Evolutionary conservation across 2,888 invertebrate genomes (phyloP).

Genomic region (Agriopis marginaria): DNA sequence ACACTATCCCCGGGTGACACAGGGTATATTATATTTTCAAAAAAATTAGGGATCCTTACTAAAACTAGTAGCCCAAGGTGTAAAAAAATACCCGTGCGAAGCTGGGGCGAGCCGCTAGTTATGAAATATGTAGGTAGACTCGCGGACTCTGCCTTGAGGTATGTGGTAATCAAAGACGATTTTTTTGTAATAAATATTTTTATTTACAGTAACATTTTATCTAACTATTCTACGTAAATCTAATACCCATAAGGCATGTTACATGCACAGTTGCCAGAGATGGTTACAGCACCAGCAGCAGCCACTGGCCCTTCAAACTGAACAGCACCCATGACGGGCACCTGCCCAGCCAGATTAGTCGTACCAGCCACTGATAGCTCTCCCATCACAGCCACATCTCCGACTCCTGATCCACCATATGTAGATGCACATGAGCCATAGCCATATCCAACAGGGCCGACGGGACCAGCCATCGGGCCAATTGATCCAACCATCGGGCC

Average conservation of each 20-base stretch:
- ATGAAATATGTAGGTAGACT: no score
- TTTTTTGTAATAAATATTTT: constrained; percentile 14
- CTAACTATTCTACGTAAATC: not conserved
- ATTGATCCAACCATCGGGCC: not conserved
- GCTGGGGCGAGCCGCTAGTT: no score
- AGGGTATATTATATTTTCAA: no score
- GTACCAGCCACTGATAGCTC: constrained; percentile 51
- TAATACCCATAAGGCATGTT: constrained; percentile 29
- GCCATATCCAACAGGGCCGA: constrained; percentile 16
- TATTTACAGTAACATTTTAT: constrained; percentile 14
- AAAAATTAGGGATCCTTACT: no score
- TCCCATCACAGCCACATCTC: constrained; percentile 42
- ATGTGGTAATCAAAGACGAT: not conserved
- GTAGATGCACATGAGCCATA: not conserved
- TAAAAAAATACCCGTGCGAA: no score
- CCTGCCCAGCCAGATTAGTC: constrained; percentile 53
- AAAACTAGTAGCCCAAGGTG: no score
- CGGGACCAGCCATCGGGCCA: not conserved
- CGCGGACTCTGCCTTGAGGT: no score
- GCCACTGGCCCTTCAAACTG: constrained; percentile 54
- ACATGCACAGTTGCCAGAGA: constrained; percentile 40
- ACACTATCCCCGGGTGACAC: no score
- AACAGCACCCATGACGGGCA: constrained; percentile 57
- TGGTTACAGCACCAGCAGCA: constrained; percentile 54
- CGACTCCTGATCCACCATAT: constrained; percentile 40